These are phyloP conservation scores for Galleria mellonella DNA, from an alignment of 1,140 invertebrate species.

Conservation along the genomic window DNA sequence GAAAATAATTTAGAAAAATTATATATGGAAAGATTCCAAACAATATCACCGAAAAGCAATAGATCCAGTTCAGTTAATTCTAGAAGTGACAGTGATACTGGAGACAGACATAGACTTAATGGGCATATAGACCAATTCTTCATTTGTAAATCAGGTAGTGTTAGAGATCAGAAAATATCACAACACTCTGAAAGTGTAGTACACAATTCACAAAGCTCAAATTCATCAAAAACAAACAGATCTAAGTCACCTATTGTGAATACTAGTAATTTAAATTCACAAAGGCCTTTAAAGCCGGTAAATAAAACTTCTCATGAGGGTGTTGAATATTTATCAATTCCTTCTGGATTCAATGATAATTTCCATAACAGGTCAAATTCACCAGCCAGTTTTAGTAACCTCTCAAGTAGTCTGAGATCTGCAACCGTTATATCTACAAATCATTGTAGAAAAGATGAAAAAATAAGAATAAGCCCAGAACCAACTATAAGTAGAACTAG, in stretches of 20 bases:
- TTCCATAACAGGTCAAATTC: conserved; percentile 25
- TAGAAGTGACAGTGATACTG: conserved; percentile 4
- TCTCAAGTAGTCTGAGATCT: conserved; percentile 25
- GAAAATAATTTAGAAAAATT: conserved; percentile 61
- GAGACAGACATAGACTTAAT: too few relatives aligned
- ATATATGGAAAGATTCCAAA: conserved; percentile 57
- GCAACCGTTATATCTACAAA: conserved; percentile 35
- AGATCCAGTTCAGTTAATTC: conserved; percentile 23
- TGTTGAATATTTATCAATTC: conserved; percentile 5
- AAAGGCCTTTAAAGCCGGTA: too few relatives aligned
- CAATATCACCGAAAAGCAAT: conserved; percentile 27
- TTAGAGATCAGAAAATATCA: conserved; percentile 23
- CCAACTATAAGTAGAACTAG: conserved; percentile 41
- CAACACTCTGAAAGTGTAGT: too few relatives aligned
- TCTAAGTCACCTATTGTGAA: conserved; percentile 28
- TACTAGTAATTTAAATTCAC: conserved; percentile 10
- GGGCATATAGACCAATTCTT: conserved; percentile 28
- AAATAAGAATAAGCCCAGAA: conserved; percentile 38
- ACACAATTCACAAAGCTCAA: conserved; percentile 5
- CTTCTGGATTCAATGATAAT: too few relatives aligned
- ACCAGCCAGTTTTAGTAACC: conserved; percentile 35
- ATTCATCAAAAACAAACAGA: conserved; percentile 10
- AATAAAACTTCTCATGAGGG: not conserved
- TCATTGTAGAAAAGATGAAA: conserved; percentile 25
- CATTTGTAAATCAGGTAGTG: conserved; percentile 27